These are phyloP conservation scores for Lineus longissimus DNA, from an alignment of 1,140 invertebrate species.

Conservation along the genomic window DNA sequence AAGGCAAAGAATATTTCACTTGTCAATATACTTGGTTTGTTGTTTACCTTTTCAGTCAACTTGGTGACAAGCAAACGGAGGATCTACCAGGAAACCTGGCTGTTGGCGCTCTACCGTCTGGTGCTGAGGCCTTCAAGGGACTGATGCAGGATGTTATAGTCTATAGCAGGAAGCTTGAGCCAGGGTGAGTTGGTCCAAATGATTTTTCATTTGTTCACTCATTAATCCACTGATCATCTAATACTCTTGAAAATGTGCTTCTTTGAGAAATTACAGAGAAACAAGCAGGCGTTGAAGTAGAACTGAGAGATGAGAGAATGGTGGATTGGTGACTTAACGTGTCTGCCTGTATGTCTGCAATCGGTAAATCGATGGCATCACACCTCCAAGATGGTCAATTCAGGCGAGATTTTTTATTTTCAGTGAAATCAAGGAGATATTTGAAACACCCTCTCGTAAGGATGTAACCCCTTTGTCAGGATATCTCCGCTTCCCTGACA, in stretches of 20 bases:
- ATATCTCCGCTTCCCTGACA: constrained; percentile 28
- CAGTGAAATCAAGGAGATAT: constrained; percentile 41
- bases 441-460: constrained; percentile 22
- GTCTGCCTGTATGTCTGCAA: no score
- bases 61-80: constrained; percentile 12
- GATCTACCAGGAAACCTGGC: constrained; percentile 27
- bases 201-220: neutral
- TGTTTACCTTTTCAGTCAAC: neutral
- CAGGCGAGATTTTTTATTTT: constrained; percentile 7
- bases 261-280: no score
- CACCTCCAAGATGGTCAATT: no score
- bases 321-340: no score
- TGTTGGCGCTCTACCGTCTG: constrained; percentile 33
- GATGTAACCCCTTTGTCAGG: constrained; percentile 46
- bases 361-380: no score
- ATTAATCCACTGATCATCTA: no score
- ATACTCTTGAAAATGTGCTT: no score
- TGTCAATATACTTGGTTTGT: no score
- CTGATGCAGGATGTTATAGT: constrained; percentile 42
- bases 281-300: no score
- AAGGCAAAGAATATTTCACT: no score
- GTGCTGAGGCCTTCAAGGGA: constrained; percentile 30
- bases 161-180: constrained; percentile 18
- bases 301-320: no score
- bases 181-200: constrained; percentile 10